These are phyloP conservation scores for Lepidurus arcticus DNA, from an alignment of 1,140 invertebrate species.

Conservation along the genomic window DNA sequence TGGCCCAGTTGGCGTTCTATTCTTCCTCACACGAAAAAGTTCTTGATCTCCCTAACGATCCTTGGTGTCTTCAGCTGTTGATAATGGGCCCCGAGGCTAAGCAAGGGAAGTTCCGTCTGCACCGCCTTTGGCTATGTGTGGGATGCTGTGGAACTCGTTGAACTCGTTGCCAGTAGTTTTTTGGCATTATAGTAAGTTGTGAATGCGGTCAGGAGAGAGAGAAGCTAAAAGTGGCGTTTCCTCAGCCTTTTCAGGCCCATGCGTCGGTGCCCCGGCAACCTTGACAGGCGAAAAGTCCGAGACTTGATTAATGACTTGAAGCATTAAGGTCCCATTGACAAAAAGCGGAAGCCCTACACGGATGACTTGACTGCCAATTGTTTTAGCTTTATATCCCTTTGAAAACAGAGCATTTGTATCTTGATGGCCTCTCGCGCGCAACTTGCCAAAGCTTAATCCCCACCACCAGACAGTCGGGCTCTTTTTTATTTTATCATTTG, in stretches of 20 bases:
- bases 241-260: not conserved
- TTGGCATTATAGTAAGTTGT: too few species aligned
- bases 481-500: not conserved
- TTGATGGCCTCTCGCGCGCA: not conserved
- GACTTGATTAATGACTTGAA: not conserved
- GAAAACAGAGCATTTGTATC: not conserved
- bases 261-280: not conserved
- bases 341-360: slow-evolving; percentile 20
- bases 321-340: slow-evolving; percentile 13
- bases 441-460: not conserved
- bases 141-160: too few species aligned
- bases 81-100: not conserved
- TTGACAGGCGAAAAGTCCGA: not conserved
- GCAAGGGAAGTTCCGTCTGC: not conserved
- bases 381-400: not conserved
- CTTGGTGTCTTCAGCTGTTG: slow-evolving; percentile 7
- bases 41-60: not conserved
- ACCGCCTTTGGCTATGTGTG: too few species aligned
- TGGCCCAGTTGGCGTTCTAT: not conserved
- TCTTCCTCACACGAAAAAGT: not conserved
- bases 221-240: too few species aligned
- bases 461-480: not conserved
- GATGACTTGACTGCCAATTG: slow-evolving; percentile 21
- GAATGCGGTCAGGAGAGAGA: too few species aligned
- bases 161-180: too few species aligned